Conservation (phyloP, 2,888 invertebrate genomes). For the Noctua janthe region DNA sequence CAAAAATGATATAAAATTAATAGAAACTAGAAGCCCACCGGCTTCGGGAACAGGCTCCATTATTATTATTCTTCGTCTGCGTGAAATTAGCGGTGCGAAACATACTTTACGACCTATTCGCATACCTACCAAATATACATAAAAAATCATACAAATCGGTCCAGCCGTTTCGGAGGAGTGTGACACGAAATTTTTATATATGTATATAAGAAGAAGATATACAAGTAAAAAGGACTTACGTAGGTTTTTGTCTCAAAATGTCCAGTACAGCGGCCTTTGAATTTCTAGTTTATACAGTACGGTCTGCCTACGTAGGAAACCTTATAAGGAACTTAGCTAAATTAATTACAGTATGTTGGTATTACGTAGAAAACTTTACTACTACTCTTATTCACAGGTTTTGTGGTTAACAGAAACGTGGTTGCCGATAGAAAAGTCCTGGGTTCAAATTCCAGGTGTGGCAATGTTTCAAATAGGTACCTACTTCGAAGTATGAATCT, state of each 20-base stretch:
- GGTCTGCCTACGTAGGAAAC: background rate
- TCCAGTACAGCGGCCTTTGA: background rate
- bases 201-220: no score
- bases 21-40: no score
- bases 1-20: no score
- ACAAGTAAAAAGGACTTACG: background rate
- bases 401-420: background rate
- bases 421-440: no score
- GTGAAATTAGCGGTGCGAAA: no score
- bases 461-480: background rate
- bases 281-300: background rate
- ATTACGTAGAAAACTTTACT: background rate
- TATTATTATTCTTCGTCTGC: no score
- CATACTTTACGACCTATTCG: no score
- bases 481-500: background rate
- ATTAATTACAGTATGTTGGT: background rate
- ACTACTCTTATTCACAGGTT: background rate
- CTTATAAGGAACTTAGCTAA: constrained; percentile 11
- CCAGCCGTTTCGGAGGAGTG: no score
- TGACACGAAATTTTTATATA: no score
- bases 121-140: no score
- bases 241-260: background rate
- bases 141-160: no score
- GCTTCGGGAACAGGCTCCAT: no score
- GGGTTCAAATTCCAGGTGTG: background rate